These are phyloP conservation scores for Brachionus rotundiformis DNA, from an alignment of 1,140 invertebrate species.

Conservation along the genomic window DNA sequence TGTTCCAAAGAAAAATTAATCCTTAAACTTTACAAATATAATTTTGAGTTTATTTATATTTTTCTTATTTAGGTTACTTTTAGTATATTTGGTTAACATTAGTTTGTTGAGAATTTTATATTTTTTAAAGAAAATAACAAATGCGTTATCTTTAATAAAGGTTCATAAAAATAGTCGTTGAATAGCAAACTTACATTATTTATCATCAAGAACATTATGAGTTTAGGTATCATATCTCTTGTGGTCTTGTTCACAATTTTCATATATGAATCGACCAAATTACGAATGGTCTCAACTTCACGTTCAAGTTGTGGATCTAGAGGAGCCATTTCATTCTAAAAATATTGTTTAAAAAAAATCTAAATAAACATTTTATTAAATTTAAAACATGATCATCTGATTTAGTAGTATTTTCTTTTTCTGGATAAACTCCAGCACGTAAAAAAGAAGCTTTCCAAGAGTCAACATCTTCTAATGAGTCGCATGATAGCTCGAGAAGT, in stretches of 20 bases:
- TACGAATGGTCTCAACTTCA: slow-evolving; percentile 97
- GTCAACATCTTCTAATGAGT: slow-evolving; percentile 97
- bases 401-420: slow-evolving; percentile 78
- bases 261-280: slow-evolving; percentile 99
- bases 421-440: slow-evolving; percentile 97
- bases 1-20: too few species aligned
- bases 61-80: too few species aligned
- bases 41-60: too few species aligned
- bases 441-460: slow-evolving; percentile 99
- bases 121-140: too few species aligned
- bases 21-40: too few species aligned
- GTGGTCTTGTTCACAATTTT: slow-evolving; percentile 99
- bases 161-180: too few species aligned
- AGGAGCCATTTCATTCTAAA: slow-evolving; percentile 68
- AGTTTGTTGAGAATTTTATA: too few species aligned
- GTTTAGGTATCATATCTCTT: slow-evolving; percentile 94
- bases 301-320: slow-evolving; percentile 96
- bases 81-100: too few species aligned
- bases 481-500: slow-evolving; percentile 92
- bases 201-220: slow-evolving; percentile 98
- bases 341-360: background rate
- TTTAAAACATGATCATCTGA: slow-evolving; percentile 70
- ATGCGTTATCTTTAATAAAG: too few species aligned
- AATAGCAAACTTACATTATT: slow-evolving; percentile 39
- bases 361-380: background rate